Evolutionary conservation across 92 coral and sea anemone species (phyloP), one percentile per base, ranked within the genome.

Genomic region (Zoanthus gigantus): DNA sequence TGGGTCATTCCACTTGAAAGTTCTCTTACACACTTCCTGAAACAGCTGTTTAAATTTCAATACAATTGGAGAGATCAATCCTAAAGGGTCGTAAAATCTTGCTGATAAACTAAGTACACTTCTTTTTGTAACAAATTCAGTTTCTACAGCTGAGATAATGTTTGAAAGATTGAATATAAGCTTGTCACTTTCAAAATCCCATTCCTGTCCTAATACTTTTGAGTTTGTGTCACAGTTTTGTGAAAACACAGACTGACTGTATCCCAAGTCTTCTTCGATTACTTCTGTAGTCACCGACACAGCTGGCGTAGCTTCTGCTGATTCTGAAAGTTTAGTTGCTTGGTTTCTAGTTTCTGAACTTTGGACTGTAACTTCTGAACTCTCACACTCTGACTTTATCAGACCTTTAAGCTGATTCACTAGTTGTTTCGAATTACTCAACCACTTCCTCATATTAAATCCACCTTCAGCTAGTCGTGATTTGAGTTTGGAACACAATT

Each of bases 401-500:
- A 46, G 78, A 74, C 30, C 9, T 74, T 50, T 18, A 29, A 74
- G 79, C 52, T 16, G 14, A 31, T 67, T 31, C 72, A 74, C 45
- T 9, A 74, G 11, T 6, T 74, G 78, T 74, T 74, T 7, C 31
- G 78, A 83, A 63, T 85, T 85, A 29, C 89, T 85, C 52, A 50
- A 18, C 71, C 78, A 74, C 83, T 85, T 85, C 16, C 89, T 15
- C 89, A 74, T 73, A 44, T 85, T 85, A 47, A 85, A 85, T 72
- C 88, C 83, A 48, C 89, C 89, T 73, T 85, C 89, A 46, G 79
- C 81, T 52, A 85, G 53, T 76, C 84, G 74, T 31, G 46, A 77
- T 76, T 85, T 85, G 37, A 85, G 18, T 61, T 85, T 85, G 28
- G 30, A 12, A 44, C 72, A 75, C 31, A 85, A 17, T 68, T 61